phyloP scores from a whole-genome alignment of 1,140 invertebrate genomes.

The Homarus americanus region DNA sequence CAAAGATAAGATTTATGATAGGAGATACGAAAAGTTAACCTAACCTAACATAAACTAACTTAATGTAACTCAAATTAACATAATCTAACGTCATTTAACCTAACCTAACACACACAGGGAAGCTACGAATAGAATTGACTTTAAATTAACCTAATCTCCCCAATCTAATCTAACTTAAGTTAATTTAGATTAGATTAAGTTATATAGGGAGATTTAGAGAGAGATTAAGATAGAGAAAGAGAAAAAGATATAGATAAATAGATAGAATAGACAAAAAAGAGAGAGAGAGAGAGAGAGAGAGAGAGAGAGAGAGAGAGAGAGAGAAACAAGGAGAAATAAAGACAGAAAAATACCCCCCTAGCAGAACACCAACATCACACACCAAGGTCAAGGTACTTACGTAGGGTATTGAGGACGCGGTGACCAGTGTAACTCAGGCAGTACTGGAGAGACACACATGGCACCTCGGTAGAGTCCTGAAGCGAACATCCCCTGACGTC shows the following conservation, averaged over 20 bases:
- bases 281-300: slow-evolving; percentile 1
- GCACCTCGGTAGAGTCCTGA: slow-evolving; percentile 83
- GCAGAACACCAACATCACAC: no score
- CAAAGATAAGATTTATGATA: not conserved
- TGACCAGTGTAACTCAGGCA: slow-evolving; percentile 91
- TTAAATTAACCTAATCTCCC: no score
- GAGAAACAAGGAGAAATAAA: not conserved
- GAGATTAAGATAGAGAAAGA: not conserved
- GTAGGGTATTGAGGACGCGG: slow-evolving; percentile 83
- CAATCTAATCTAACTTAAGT: no score
- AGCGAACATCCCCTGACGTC: slow-evolving; percentile 86
- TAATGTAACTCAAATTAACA: no score
- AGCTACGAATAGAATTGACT: no score
- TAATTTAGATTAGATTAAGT: no score
- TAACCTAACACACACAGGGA: no score
- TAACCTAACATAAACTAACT: no score
- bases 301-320: not conserved
- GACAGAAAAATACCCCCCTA: no score
- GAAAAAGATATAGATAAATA: not conserved
- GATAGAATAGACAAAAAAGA: not conserved
- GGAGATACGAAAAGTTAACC: no score
- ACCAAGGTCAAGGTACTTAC: slow-evolving; percentile 78
- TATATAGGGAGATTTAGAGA: no score
- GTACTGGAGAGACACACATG: slow-evolving; percentile 87
- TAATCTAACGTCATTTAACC: no score